Conservation (phyloP, 2,888 invertebrate genomes). For the Rapana venosa region DNA sequence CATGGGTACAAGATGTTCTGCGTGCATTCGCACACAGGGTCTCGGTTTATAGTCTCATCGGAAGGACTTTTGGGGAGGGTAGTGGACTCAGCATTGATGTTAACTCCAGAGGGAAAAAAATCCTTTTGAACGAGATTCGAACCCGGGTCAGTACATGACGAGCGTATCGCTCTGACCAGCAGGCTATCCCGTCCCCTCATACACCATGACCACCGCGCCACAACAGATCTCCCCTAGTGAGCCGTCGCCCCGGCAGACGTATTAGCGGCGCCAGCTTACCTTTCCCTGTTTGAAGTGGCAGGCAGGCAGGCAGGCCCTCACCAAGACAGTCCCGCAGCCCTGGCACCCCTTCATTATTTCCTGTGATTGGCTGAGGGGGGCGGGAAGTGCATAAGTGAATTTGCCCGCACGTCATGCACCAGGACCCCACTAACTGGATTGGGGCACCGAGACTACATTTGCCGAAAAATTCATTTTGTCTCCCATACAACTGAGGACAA, state of each 20-base stretch:
- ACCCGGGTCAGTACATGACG: too few species aligned
- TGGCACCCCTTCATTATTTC: constrained; percentile 29
- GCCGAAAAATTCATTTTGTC: constrained; percentile 18
- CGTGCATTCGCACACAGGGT: too few species aligned
- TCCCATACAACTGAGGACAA: neutral
- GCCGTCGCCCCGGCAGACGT: neutral
- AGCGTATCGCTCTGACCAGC: too few species aligned
- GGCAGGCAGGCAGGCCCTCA: too few species aligned
- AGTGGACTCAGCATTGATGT: too few species aligned
- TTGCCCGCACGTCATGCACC: constrained; percentile 36
- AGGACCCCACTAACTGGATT: constrained; percentile 27
- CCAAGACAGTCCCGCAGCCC: neutral
- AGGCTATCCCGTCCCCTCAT: too few species aligned
- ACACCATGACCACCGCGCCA: neutral
- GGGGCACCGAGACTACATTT: constrained; percentile 31
- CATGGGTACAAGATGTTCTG: too few species aligned
- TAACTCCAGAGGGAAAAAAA: too few species aligned
- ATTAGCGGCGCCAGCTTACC: neutral
- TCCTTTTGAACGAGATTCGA: too few species aligned
- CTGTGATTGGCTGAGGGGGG: constrained; percentile 37
- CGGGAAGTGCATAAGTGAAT: constrained; percentile 39
- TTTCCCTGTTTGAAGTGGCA: neutral
- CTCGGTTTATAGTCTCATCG: too few species aligned
- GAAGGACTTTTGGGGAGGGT: too few species aligned
- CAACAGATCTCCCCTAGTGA: neutral